Percentiles rank a stretch among this genome's conserved stretches.
Evolutionary conservation across 2,113 vertebrate species (phyloP).

Genomic region (Thymallus thymallus): DNA sequence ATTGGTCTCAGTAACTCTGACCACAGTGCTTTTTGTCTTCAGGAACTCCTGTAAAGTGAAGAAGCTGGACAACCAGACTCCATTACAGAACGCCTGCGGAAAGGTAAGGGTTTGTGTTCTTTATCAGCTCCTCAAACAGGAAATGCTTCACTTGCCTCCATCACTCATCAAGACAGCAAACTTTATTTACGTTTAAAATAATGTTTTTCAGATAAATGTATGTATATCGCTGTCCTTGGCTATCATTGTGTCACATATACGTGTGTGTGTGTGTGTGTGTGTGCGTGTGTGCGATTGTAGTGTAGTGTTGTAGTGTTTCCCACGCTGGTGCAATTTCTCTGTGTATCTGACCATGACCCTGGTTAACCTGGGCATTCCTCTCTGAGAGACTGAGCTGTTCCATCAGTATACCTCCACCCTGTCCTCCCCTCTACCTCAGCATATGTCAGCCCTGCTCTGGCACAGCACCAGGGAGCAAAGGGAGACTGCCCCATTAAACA

Average conservation of each 20-base stretch:
- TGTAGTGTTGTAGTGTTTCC: background rate
- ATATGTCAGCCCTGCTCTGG: no score
- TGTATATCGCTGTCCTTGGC: background rate
- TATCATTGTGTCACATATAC: background rate
- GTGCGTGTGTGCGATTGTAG: background rate
- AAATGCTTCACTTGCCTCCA: background rate
- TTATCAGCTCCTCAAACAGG: background rate
- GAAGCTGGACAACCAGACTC: slow-evolving; percentile 66
- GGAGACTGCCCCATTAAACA: no score
- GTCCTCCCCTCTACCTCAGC: no score
- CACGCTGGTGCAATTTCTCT: no score
- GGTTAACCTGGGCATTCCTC: no score
- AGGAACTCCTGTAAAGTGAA: slow-evolving; percentile 92
- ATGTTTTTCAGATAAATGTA: background rate
- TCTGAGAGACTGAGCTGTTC: no score
- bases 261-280: background rate
- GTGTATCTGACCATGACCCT: no score
- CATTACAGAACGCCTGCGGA: slow-evolving; percentile 69
- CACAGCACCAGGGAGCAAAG: no score
- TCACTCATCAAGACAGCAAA: background rate
- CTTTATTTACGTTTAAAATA: background rate
- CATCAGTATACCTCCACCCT: no score
- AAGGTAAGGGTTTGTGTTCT: slow-evolving; percentile 70
- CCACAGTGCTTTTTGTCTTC: slow-evolving; percentile 20
- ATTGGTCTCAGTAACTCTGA: slow-evolving; percentile 4